A percentile compares a stretch with the other conserved stretches of the same genome.
These are phyloP conservation scores for Enhydra lutris DNA, from an alignment of 2,113 vertebrate species.

Conservation along the genomic window DNA sequence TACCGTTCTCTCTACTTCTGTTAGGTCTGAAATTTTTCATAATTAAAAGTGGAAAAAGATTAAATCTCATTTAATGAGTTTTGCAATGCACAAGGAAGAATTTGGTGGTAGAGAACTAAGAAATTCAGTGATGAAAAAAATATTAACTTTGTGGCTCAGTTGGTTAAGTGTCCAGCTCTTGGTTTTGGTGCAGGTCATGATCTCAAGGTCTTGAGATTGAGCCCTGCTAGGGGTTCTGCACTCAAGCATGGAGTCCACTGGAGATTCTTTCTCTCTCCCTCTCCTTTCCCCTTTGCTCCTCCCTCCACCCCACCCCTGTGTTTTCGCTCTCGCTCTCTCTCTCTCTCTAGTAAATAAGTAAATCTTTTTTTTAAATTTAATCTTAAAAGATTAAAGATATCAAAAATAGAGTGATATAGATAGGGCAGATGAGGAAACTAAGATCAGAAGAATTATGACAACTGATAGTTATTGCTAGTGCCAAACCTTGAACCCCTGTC, in stretches of 20 bases:
- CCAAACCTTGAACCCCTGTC: background rate
- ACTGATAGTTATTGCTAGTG: background rate
- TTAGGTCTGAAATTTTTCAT: background rate
- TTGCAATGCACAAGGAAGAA: background rate
- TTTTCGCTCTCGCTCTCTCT: background rate
- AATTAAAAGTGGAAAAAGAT: background rate
- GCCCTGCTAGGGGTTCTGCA: background rate
- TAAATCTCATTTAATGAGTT: background rate
- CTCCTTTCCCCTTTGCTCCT: background rate
- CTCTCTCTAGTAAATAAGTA: background rate
- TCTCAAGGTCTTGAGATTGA: background rate
- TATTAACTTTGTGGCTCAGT: background rate
- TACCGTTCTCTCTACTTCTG: background rate
- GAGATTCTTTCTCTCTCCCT: background rate
- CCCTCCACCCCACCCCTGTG: background rate
- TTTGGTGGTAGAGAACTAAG: background rate
- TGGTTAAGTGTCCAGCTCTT: background rate
- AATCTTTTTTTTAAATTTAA: background rate
- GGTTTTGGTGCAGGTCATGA: background rate
- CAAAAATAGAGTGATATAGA: background rate
- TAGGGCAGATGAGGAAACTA: background rate
- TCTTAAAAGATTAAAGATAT: background rate
- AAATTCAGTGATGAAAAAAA: background rate
- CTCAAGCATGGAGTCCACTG: background rate
- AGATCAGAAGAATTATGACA: background rate